A percentile compares a stretch with the other conserved stretches of the same genome.
phyloP scores from a whole-genome alignment of 2,797 vertebrate genomes.

The Phrynocephalus forsythii region DNA sequence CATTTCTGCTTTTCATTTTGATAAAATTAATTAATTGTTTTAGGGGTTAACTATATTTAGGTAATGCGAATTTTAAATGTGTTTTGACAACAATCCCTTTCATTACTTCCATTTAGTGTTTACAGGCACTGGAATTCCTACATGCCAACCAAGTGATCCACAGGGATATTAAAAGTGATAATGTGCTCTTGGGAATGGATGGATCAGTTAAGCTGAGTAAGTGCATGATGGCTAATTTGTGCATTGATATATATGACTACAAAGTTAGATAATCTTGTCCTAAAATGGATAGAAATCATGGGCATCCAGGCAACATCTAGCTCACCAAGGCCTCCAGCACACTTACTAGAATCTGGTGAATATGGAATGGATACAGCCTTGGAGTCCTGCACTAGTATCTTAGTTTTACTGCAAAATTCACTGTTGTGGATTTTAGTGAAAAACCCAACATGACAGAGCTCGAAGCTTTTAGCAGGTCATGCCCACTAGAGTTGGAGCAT shows the following conservation, averaged over 20 bases:
- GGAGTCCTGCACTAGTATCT: too few species aligned
- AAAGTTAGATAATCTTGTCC: background rate
- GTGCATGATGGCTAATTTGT: conserved; percentile 63
- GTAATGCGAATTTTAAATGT: background rate
- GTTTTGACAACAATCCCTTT: background rate
- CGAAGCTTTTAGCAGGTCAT: background rate
- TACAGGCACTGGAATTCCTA: conserved; percentile 96
- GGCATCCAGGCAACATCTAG: too few species aligned
- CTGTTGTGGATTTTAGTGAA: conserved; percentile 7
- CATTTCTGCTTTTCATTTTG: background rate
- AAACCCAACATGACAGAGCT: background rate
- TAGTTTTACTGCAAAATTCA: background rate
- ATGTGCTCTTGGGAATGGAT: conserved; percentile 97
- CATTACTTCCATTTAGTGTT: conserved; percentile 82
- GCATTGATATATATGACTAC: background rate
- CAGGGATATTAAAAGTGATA: conserved; percentile 99
- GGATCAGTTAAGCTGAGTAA: conserved; percentile 98
- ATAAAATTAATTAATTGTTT: background rate
- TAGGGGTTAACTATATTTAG: background rate
- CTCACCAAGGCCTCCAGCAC: too few species aligned
- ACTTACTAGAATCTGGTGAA: too few species aligned
- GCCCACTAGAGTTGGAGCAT: background rate
- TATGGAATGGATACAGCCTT: too few species aligned
- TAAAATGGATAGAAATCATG: too few species aligned
- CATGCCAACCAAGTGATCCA: conserved; percentile 98